These are phyloP conservation scores for Corythaeola cristata DNA, from an alignment of 2,113 vertebrate genomes.

Conservation along the genomic window DNA sequence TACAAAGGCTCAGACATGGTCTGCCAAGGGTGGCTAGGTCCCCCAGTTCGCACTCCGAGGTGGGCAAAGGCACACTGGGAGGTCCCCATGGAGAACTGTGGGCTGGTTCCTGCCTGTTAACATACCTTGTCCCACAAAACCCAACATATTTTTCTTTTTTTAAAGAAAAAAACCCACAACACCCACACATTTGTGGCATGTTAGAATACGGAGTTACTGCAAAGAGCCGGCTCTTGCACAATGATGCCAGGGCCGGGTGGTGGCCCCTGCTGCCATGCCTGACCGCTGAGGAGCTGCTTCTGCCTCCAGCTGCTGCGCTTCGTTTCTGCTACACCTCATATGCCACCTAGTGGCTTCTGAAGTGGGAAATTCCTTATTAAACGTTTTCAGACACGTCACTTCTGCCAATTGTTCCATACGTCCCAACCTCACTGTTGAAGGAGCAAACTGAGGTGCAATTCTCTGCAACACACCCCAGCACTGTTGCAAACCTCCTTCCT, in stretches of 20 bases:
- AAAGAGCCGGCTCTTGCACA: accelerated
- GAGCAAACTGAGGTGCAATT: neutral
- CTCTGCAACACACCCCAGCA: accelerated
- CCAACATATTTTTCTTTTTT: neutral
- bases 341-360: constrained; percentile 73
- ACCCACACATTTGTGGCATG: neutral
- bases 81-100: accelerated
- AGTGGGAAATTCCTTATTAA: constrained; percentile 15
- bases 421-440: neutral
- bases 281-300: neutral
- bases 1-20: neutral
- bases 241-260: accelerated
- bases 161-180: accelerated
- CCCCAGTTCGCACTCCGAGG: neutral
- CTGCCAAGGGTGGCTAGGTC: neutral
- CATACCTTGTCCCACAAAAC: accelerated
- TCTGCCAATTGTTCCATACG: accelerated
- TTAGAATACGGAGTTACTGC: accelerated
- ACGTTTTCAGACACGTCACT: accelerated
- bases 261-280: neutral
- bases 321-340: constrained; percentile 40
- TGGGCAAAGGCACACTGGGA: neutral
- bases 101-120: neutral
- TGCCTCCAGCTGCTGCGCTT: neutral
- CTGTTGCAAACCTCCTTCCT: accelerated